Evolutionary conservation across 2,113 vertebrate genomes (phyloP), one percentile per base, ranked within the genome.

Genomic region (Passer domesticus): DNA sequence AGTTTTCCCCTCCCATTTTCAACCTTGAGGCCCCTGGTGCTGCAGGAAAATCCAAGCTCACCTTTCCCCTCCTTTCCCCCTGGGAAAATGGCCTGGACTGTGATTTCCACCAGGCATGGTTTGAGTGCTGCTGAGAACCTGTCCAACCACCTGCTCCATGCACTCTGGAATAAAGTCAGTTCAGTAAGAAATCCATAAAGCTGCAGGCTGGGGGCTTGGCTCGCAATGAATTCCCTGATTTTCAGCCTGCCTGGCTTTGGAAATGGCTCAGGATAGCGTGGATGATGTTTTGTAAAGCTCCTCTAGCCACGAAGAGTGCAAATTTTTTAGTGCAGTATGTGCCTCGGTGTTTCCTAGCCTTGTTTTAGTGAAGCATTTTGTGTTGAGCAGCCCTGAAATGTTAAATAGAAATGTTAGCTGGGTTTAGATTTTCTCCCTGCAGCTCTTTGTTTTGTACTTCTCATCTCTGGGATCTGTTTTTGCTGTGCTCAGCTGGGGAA

Each of bases 31-130:
- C 82, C 67, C n/a, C 37, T 23, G 2, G 4, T 10, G 80, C 84
- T 62, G 82, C 41, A 62, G 73, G 91, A 27, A 66, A 68, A 41
- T 24, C 63, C 60, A 41, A 0, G 11, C 81, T 74, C 33, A 83
- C 94, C 92, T 95, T 88, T 97, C 31, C 43, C 91, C 94, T 78
- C 8, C 43, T 86, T 63, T 30, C 53, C 74, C 35, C 46, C 77
- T 18, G 66, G 89, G 89, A 69, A 96, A 87, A 85, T 75, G 63
- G 74, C 82, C 64, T 46, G 21, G 50, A 24, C 94, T 90, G 72
- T 23, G 74, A 63, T 93, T 95, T 80, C 35, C 63, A 0, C 31
- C 16, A 84, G 70, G 23, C 41, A 15, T 35, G 27, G 59, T 59
- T 18, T 5, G 53, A 17, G 28, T 33, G 73, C 52, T 90, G 73